A percentile compares a stretch with the other conserved stretches of the same genome.
Conservation (phyloP, 2,113 vertebrate species). For the Rhabdomys dilectus region DNA sequence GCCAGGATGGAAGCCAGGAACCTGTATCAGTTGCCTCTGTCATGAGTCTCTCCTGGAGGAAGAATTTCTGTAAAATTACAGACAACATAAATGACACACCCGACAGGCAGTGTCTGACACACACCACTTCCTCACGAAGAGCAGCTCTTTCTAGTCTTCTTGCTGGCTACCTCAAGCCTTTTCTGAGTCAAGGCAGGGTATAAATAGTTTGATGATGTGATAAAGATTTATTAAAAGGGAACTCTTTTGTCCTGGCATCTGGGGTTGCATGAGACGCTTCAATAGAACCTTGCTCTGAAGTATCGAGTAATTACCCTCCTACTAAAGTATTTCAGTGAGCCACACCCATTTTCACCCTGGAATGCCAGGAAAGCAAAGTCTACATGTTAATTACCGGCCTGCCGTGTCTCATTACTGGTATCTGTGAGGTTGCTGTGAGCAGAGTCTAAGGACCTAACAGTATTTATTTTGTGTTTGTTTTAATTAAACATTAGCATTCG, state of each 20-base stretch:
- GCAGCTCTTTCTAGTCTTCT: background rate
- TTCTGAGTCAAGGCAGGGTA: constrained; percentile 67
- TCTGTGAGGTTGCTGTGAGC: constrained; percentile 42
- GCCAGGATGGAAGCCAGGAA: background rate
- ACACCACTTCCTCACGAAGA: background rate
- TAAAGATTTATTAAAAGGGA: constrained; percentile 63
- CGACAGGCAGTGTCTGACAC: background rate
- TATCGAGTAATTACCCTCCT: constrained; percentile 45
- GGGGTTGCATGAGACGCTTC: constrained; percentile 49
- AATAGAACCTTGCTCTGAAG: constrained; percentile 61
- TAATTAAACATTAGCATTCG: constrained; percentile 60
- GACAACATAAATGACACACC: background rate
- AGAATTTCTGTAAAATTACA: constrained; percentile 33
- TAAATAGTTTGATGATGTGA: constrained; percentile 63
- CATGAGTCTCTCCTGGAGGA: background rate
- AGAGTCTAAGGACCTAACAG: constrained; percentile 42
- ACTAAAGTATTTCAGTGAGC: constrained; percentile 24
- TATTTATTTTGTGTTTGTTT: constrained; percentile 68
- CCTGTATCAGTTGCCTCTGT: background rate
- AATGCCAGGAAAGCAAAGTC: constrained; percentile 62
- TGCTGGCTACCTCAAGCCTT: constrained; percentile 21
- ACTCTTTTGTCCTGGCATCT: constrained; percentile 63
- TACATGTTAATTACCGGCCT: constrained; percentile 69
- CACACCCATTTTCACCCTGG: constrained; percentile 47
- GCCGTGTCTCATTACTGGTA: constrained; percentile 61